Percentiles rank a stretch among this genome's conserved stretches.
phyloP scores from a whole-genome alignment of 2,888 invertebrate genomes.

The Anoplius nigerrimus region DNA sequence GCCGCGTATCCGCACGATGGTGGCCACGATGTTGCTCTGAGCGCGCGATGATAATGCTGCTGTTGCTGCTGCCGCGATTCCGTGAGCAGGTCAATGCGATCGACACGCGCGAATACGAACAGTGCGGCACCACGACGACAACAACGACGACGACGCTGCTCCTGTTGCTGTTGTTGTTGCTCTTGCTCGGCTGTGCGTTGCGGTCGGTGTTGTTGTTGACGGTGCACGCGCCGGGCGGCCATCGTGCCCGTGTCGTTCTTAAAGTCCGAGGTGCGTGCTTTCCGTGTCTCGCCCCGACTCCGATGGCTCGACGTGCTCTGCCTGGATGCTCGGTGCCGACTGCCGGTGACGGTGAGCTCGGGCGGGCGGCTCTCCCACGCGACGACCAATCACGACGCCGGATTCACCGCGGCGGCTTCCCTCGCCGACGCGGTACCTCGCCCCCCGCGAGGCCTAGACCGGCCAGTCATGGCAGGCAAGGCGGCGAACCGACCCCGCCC shows the following conservation, averaged over 20 bases:
- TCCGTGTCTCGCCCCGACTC: conserved; percentile 47
- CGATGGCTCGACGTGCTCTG: conserved; percentile 61
- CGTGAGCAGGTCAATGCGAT: conserved; percentile 31
- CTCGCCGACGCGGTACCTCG: conserved; percentile 64
- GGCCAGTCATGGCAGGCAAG: conserved; percentile 71
- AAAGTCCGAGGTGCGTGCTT: conserved; percentile 40
- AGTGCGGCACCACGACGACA: conserved; percentile 50
- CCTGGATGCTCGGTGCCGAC: conserved; percentile 71
- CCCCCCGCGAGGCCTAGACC: conserved; percentile 52
- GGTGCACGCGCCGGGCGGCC: conserved; percentile 67
- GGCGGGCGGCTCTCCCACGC: conserved; percentile 74
- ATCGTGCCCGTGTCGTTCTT: conserved; percentile 55
- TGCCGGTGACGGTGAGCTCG: conserved; percentile 70
- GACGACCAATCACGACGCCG: conserved; percentile 71
- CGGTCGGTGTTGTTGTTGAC: conserved; percentile 55
- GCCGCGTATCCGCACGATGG: conserved; percentile 56
- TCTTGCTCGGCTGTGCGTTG: conserved; percentile 17
- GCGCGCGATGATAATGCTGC: conserved; percentile 54
- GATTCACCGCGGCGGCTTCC: conserved; percentile 68
- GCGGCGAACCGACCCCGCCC: conserved; percentile 52
- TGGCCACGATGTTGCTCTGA: conserved; percentile 56
- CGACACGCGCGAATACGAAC: conserved; percentile 46
- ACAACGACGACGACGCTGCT: background rate
- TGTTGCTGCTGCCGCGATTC: conserved; percentile 27
- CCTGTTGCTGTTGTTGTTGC: background rate